phyloP scores from a whole-genome alignment of 2,888 invertebrate genomes.

The Drosophila multiciliata region DNA sequence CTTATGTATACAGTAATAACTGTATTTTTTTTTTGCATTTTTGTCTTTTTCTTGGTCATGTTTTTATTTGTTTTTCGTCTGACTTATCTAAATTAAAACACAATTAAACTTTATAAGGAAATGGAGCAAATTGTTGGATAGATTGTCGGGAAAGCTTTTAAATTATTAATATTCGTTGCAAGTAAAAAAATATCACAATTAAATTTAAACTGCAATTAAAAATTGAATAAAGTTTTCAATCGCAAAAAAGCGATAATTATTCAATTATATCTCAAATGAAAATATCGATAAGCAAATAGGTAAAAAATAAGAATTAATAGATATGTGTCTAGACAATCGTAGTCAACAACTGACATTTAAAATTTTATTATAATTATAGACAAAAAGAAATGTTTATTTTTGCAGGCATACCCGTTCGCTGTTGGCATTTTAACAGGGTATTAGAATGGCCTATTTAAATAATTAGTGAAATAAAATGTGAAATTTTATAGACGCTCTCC shows the following conservation, averaged over 20 bases:
- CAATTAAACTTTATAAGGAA: neutral
- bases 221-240: slow-evolving; percentile 6
- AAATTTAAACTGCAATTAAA: neutral
- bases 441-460: slow-evolving; percentile 38
- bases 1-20: neutral
- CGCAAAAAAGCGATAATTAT: neutral
- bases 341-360: neutral
- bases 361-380: neutral
- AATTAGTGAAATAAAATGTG: slow-evolving; percentile 47
- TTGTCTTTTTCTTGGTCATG: neutral
- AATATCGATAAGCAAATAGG: neutral
- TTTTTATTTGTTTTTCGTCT: neutral
- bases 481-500: slow-evolving; percentile 37
- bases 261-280: neutral
- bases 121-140: neutral
- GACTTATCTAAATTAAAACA: neutral
- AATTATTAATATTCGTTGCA: no score
- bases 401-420: neutral
- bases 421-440: slow-evolving; percentile 14
- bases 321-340: neutral
- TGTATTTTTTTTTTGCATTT: neutral
- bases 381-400: neutral
- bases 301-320: no score
- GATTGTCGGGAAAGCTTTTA: neutral
- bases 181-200: neutral